Evolutionary conservation across 2,888 invertebrate species (phyloP).

Genomic region (Linhomoeus sp.): DNA sequence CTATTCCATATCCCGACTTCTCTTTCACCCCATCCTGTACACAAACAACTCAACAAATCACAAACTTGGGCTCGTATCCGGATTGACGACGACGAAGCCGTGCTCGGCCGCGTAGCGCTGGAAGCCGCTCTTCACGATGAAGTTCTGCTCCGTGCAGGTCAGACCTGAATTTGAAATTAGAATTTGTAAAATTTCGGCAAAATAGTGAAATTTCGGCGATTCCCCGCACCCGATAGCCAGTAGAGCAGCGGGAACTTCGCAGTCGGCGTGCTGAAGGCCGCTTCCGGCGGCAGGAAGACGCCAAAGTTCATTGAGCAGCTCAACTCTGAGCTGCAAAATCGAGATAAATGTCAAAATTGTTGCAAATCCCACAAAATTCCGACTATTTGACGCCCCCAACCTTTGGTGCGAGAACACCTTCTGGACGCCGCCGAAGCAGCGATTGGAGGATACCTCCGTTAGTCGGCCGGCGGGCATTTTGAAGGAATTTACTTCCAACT

Average conservation of each 20-base stretch:
- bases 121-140: slow-evolving; percentile 80
- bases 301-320: slow-evolving; percentile 83
- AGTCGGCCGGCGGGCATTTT: too few relatives aligned
- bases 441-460: slow-evolving; percentile 33
- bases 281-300: slow-evolving; percentile 61
- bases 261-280: slow-evolving; percentile 23
- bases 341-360: too few relatives aligned
- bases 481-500: too few relatives aligned
- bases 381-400: slow-evolving; percentile 27
- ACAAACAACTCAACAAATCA: background rate
- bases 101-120: slow-evolving; percentile 70
- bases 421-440: slow-evolving; percentile 62
- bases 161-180: slow-evolving; percentile 35
- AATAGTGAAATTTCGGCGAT: too few relatives aligned
- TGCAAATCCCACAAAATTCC: too few relatives aligned
- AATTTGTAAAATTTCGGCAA: background rate
- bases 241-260: slow-evolving; percentile 55
- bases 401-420: slow-evolving; percentile 61
- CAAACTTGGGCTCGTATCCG: slow-evolving; percentile 73
- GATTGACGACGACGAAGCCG: slow-evolving; percentile 66
- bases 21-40: too few relatives aligned
- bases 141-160: slow-evolving; percentile 83
- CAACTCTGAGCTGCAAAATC: slow-evolving; percentile 45
- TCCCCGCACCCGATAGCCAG: slow-evolving; percentile 45
- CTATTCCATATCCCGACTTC: too few relatives aligned